Base-by-base conservation (phyloP, 2,797 vertebrate genomes). In the Harpagifer antarcticus region DNA sequence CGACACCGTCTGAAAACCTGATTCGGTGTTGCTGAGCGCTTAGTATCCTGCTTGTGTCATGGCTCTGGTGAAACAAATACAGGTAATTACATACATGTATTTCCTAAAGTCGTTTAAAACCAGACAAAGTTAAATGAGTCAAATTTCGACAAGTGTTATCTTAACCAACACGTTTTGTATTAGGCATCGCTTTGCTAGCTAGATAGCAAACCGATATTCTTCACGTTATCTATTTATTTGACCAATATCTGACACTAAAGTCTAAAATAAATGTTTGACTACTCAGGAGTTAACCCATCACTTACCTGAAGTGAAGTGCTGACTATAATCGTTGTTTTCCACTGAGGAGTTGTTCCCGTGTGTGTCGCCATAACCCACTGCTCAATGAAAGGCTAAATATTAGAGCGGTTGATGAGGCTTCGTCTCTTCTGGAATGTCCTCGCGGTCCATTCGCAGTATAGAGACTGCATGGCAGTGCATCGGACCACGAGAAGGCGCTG, bases 251-350 rank as follows among this genome's bases (percentile, higher is more conserved):
- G 3, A 50, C n/a, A 4, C 9, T 16, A 19, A 55, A 14, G 9
- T 9, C 6, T 5, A 27, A 27, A 27, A 27, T 12, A 43, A 63
- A 19, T 5, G 1, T 19, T 12, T 8, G 2, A 15, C 6, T 16
- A 1, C 5, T 45, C 1, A 45, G n/a, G 13, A 17, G 5, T 20
- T 9, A 1, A 3, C 17, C 1, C 11, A 2, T 42, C 64, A 16
- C 68, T 12, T 90, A 97, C 97, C 97, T 96, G 94, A 42, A 98
- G 93, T 13, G 94, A 94, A 0, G 94, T 77, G 71, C 96, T 99
- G 78, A 96, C 79, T 58, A 99, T 97, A 57, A 98, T 74, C 0
- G 97, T 99, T 4, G 97, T 97, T 86, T 83, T 93, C 97, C 97
- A 98, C 37, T 43, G 71, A 53, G 56, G 17, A 27, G 31, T 20